Conservation (phyloP, 2,797 vertebrate genomes). For the Threskiornis aethiopicus region DNA sequence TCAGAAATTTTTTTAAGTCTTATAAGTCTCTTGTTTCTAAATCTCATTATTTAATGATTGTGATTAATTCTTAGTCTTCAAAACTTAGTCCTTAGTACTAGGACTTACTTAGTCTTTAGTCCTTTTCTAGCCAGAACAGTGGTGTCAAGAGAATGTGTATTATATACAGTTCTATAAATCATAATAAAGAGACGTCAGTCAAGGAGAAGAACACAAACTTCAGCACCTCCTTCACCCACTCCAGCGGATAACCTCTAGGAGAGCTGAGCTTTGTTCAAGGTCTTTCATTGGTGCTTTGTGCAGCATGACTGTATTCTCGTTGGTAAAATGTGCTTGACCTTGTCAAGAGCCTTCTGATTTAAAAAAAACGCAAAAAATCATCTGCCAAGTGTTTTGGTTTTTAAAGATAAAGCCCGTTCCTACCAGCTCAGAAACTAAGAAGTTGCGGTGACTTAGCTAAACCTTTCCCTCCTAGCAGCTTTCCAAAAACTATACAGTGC, state of each 20-base stretch:
- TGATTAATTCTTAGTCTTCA: not conserved
- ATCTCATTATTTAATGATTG: not conserved
- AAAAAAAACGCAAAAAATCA: not conserved
- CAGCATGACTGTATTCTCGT: rapidly evolving
- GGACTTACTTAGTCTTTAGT: not conserved
- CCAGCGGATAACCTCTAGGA: not conserved
- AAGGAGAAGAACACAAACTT: not conserved
- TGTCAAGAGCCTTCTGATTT: not conserved
- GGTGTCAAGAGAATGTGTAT: not conserved
- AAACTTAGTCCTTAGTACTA: not conserved
- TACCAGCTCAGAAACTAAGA: not conserved
- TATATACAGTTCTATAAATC: not conserved
- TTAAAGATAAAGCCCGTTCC: not conserved
- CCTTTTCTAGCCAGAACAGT: not conserved
- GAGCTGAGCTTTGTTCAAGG: not conserved
- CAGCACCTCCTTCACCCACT: not conserved
- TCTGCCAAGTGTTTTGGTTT: rapidly evolving
- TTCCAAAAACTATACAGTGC: not conserved
- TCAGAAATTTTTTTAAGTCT: not conserved
- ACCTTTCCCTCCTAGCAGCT: not conserved
- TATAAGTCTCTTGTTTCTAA: not conserved
- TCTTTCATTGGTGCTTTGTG: not conserved
- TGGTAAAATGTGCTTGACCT: not conserved
- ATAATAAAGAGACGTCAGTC: not conserved
- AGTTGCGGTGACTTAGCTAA: not conserved